Conservation (phyloP, 2,888 invertebrate species). For the Cotesia congregata region DNA sequence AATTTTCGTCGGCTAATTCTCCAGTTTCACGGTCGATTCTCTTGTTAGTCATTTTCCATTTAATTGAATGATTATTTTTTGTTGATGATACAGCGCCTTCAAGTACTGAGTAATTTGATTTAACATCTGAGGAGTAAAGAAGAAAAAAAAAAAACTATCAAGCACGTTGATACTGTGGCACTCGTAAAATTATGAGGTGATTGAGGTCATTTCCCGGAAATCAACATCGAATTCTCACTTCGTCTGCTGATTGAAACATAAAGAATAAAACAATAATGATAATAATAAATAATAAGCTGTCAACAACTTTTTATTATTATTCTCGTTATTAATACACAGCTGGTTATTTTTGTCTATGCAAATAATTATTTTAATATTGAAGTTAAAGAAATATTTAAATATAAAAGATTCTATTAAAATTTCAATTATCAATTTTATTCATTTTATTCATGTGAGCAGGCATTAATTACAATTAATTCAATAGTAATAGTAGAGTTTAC, state of each 20-base stretch:
- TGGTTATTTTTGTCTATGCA: not conserved
- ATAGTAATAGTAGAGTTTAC: no score
- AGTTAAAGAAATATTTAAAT: not conserved
- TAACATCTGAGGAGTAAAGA: not conserved
- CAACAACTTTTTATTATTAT: not conserved
- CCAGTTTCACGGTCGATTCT: constrained; percentile 64
- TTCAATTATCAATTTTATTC: no score
- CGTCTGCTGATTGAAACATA: not conserved
- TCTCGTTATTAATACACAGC: not conserved
- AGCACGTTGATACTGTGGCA: constrained; percentile 17
- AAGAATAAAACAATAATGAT: not conserved
- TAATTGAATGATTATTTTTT: not conserved
- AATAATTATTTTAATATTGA: not conserved
- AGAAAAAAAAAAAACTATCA: not conserved
- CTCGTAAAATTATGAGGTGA: constrained; percentile 44
- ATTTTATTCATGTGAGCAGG: no score
- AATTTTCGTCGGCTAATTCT: constrained; percentile 52
- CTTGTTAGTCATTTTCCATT: constrained; percentile 1
- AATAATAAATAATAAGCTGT: not conserved
- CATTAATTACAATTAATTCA: no score
- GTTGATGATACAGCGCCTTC: not conserved
- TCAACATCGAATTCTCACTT: constrained; percentile 8
- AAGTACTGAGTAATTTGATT: not conserved
- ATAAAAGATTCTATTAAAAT: not conserved
- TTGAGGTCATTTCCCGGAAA: constrained; percentile 64